A percentile compares a stretch with the other conserved stretches of the same genome.
These are phyloP conservation scores for Drosophila jambulina DNA, from an alignment of 1,140 invertebrate species.

Conservation along the genomic window DNA sequence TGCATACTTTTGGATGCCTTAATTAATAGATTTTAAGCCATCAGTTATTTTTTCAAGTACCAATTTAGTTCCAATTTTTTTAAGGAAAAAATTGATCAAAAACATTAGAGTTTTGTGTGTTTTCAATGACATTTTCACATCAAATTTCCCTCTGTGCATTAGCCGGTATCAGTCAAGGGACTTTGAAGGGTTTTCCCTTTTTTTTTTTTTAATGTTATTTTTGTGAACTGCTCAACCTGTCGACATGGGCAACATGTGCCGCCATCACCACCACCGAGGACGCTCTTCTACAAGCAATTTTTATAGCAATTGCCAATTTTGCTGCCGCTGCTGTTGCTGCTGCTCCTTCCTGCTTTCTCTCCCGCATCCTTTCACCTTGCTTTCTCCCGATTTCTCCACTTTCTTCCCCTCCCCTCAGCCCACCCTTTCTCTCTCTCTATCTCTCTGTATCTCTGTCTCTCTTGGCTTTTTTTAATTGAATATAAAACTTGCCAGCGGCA, in stretches of 20 bases:
- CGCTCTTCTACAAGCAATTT: constrained; percentile 70
- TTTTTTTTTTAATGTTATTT: constrained; percentile 13
- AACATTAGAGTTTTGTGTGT: background rate
- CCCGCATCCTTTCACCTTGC: background rate
- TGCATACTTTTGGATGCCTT: background rate
- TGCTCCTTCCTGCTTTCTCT: constrained; percentile 27
- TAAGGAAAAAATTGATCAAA: background rate
- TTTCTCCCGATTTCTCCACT: constrained; percentile 14
- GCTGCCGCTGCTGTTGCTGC: constrained; percentile 34
- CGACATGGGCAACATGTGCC: constrained; percentile 67
- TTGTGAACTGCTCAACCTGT: constrained; percentile 45
- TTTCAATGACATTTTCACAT: background rate
- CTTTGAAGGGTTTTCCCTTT: background rate
- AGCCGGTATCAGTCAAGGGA: background rate
- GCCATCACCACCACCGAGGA: constrained; percentile 8
- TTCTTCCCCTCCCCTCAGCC: constrained; percentile 17
- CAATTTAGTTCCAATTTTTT: background rate
- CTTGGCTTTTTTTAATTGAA: constrained; percentile 75
- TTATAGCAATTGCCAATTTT: constrained; percentile 78
- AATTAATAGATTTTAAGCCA: background rate
- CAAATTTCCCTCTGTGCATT: background rate
- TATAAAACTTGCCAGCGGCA: constrained; percentile 81
- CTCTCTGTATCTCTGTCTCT: constrained; percentile 9
- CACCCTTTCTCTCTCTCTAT: constrained; percentile 13
- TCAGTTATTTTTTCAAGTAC: no score